These are phyloP conservation scores for Drosophila albomicans DNA, from an alignment of 1,140 invertebrate genomes.

Conservation along the genomic window DNA sequence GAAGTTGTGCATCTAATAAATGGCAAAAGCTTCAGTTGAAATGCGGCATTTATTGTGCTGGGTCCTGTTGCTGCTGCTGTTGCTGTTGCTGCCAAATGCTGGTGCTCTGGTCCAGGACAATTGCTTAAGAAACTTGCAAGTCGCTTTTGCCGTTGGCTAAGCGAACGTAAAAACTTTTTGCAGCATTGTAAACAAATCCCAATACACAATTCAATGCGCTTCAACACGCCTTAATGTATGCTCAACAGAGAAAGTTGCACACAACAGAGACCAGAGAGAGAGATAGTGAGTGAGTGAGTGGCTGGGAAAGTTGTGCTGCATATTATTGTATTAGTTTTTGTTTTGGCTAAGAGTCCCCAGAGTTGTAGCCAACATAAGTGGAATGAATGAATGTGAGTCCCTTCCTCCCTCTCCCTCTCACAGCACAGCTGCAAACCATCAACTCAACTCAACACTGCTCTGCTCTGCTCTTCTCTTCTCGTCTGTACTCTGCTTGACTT, in stretches of 20 bases:
- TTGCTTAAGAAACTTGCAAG: constrained; percentile 77
- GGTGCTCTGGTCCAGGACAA: constrained; percentile 53
- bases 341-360: constrained; percentile 42
- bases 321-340: constrained; percentile 78
- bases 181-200: constrained; percentile 83
- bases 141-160: constrained; percentile 77
- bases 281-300: constrained; percentile 28
- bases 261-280: constrained; percentile 31
- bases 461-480: constrained; percentile 6
- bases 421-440: constrained; percentile 50
- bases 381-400: constrained; percentile 8
- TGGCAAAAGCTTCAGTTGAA: constrained; percentile 55
- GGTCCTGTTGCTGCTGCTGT: constrained; percentile 19
- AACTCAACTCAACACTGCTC: constrained; percentile 17
- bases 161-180: constrained; percentile 80
- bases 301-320: constrained; percentile 65
- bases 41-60: constrained; percentile 19
- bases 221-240: constrained; percentile 82
- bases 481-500: constrained; percentile 5
- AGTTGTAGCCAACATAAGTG: constrained; percentile 41
- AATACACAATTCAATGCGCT: constrained; percentile 83
- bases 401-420: constrained; percentile 3
- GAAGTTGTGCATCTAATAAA: constrained; percentile 79
- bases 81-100: constrained; percentile 7
- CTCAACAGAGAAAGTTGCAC: constrained; percentile 56